These are phyloP conservation scores for Isoperla grammatica DNA, from an alignment of 2,888 invertebrate species.

Conservation along the genomic window DNA sequence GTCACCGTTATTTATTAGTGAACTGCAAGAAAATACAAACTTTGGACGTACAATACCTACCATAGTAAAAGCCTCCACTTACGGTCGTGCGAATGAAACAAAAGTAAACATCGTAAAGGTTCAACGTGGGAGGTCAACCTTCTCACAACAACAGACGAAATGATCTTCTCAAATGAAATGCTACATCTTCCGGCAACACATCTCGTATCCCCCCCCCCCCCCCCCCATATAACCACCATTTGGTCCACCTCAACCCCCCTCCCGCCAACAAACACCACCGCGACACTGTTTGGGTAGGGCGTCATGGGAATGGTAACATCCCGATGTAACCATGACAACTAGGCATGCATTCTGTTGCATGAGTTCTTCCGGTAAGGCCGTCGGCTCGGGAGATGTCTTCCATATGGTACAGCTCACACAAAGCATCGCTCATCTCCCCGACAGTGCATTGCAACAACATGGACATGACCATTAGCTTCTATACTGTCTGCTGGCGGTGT, in stretches of 20 bases:
- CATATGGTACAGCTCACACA: conserved; percentile 12
- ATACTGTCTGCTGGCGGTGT: too few relatives aligned
- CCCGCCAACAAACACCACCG: conserved; percentile 2
- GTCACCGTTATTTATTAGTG: too few relatives aligned
- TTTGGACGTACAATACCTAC: too few relatives aligned
- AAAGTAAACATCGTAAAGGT: background rate
- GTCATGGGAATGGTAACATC: conserved; percentile 24
- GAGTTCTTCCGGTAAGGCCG: background rate
- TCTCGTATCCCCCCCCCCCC: conserved; percentile 2
- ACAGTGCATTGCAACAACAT: too few relatives aligned
- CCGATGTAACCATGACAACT: conserved; percentile 10
- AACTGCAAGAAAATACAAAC: too few relatives aligned
- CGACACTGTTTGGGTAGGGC: conserved; percentile 18
- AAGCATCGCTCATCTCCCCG: background rate
- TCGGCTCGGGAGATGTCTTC: background rate
- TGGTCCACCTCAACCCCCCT: conserved; percentile 8
- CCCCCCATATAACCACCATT: conserved; percentile 2
- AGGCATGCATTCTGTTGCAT: background rate
- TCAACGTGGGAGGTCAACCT: conserved; percentile 1
- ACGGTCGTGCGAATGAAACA: background rate
- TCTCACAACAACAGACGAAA: background rate
- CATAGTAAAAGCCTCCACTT: too few relatives aligned
- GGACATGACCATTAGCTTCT: too few relatives aligned
- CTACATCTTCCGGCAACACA: conserved; percentile 3
- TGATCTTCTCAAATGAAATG: background rate